Evolutionary conservation across 2,797 vertebrate species (phyloP), one percentile per base, ranked within the genome.

Genomic region (Morelia viridis): DNA sequence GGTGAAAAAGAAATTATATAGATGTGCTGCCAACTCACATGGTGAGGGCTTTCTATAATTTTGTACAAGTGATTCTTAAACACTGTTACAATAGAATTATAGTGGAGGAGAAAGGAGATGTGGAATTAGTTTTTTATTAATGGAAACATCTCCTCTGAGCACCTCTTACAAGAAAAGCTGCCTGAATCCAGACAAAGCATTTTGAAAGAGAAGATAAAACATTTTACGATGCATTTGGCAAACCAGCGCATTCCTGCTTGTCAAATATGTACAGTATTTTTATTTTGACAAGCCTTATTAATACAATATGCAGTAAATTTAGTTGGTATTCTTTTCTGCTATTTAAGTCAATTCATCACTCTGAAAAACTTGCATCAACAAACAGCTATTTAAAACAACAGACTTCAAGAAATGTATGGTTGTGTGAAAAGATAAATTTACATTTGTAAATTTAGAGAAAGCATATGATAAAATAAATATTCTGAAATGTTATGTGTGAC

Each of bases 231-330:
- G 41, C 13, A 83, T 95, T 94, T 94, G 96, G 93, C 92, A 87
- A 46, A 13, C 64, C 57, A 60, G 46, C 89, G 89, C 0, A 60
- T 24, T 22, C 56, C 31, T 85, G 60, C 93, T 83, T 93, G 90
- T 87, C 95, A 2, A 0, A 85, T 87, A 61, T 85, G 68, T 83
- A 53, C 41, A 88, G 87, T 95, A 91, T 92, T 19, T 90, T 87
- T 84, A 5, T 93, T 58, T 91, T 96, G 96, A 94, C 96, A 95
- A 87, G 28, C 6, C 13, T 93, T 95, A 94, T 95, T 86, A 89
- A 90, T 41, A 53, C 64, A 94, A 95, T 94, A 65, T 93, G 76
- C 62, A 56, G 35, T 41, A 41, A 41, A 41, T 61, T 85, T 19
- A 95, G 91, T 68, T 80, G 0, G 60, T 46, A 0, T 85, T 96